Evolutionary conservation across 2,888 invertebrate species (phyloP).

Genomic region (Dryadula phaetusa): DNA sequence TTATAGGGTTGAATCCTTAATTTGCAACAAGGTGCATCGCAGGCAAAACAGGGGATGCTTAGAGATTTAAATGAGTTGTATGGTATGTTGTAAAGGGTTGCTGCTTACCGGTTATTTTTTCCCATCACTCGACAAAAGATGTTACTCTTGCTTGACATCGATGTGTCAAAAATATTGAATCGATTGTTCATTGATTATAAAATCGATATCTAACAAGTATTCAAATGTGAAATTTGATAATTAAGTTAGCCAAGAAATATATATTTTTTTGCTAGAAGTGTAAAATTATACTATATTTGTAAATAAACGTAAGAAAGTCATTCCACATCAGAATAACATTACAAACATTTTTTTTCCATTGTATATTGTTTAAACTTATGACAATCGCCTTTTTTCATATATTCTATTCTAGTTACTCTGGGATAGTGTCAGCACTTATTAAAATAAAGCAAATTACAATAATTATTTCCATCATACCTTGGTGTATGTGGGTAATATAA

Average conservation of each 20-base stretch:
- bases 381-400: too few relatives aligned
- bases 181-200: constrained; percentile 54
- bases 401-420: neutral
- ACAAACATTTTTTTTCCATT: neutral
- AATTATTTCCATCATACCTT: neutral
- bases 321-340: too few relatives aligned
- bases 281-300: too few relatives aligned
- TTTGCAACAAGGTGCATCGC: constrained; percentile 84
- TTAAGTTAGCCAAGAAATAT: neutral
- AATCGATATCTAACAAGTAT: constrained; percentile 38
- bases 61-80: constrained; percentile 79
- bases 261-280: too few relatives aligned
- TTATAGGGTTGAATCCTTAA: constrained; percentile 78
- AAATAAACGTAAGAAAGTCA: too few relatives aligned
- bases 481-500: constrained; percentile 1
- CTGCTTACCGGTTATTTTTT: constrained; percentile 62
- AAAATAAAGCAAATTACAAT: constrained; percentile 9
- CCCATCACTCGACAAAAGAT: constrained; percentile 72
- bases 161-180: constrained; percentile 63
- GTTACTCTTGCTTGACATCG: constrained; percentile 70
- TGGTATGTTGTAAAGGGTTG: constrained; percentile 72
- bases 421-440: neutral
- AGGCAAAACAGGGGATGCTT: constrained; percentile 66
- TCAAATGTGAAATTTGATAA: constrained; percentile 14
- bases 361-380: neutral